phyloP scores from a whole-genome alignment of 2,113 vertebrate species.

The Poecile atricapillus region DNA sequence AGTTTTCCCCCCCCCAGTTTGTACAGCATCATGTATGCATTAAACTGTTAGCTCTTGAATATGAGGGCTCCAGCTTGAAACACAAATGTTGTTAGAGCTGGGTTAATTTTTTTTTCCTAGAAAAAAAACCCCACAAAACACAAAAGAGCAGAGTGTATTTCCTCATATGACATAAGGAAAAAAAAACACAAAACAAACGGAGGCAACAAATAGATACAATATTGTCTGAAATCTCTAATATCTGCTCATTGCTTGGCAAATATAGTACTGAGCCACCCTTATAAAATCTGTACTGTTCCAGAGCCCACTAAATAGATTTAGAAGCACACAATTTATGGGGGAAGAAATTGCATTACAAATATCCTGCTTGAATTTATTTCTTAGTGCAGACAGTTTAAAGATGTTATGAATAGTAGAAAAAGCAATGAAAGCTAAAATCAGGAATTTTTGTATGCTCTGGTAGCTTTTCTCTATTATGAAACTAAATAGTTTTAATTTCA shows the following conservation, averaged over 20 bases:
- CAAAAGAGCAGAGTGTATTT: not conserved
- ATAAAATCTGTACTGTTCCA: not conserved
- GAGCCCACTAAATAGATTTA: slow-evolving; percentile 2
- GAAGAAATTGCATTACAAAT: not conserved
- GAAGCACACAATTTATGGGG: not conserved
- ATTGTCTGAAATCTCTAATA: not conserved
- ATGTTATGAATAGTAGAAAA: not conserved
- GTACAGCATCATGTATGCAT: not conserved
- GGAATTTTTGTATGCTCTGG: not conserved
- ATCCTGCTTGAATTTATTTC: not conserved
- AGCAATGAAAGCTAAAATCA: not conserved
- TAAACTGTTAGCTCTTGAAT: not conserved
- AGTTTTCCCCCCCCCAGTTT: not conserved
- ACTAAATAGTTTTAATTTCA: not conserved
- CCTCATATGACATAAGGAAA: not conserved
- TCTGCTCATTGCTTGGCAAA: not conserved
- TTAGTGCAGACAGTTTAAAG: not conserved
- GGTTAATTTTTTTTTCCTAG: not conserved
- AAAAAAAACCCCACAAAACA: not conserved
- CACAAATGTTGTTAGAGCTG: not conserved
- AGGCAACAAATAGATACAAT: not conserved
- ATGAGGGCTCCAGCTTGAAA: not conserved
- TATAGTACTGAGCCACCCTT: not conserved
- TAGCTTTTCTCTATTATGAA: not conserved
- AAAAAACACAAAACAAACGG: not conserved